Base-by-base conservation (phyloP, 1,140 invertebrate genomes). In the Trichomalopsis sarcophagae region DNA sequence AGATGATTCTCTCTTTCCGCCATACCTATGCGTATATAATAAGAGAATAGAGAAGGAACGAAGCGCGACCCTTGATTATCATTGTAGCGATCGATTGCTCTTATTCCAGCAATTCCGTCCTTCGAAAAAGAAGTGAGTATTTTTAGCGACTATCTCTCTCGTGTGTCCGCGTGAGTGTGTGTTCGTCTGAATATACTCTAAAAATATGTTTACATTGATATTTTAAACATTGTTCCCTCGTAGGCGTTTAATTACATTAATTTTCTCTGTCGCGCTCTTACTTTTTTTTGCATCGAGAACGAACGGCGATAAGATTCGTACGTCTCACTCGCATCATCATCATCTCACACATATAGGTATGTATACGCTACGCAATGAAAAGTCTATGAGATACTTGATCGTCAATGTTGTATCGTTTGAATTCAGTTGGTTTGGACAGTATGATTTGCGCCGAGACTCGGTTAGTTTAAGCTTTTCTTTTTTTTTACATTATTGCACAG, bases 171-270 rank as follows among this genome's bases (percentile, higher is more conserved):
- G 69, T 75, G 73, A 76, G 80, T 81, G 68, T 82, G 82, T 85
- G 50, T 77, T 88, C 89, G 87, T 90, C 90, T 89, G 89, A 91
- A 92, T 91, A 91, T 89, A 89, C 76, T 92, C 91, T 90, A 92
- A 92, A 92, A 92, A 92, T 92, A 92, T 92, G 90, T 91, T 91
- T 88, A 89, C 89, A 89, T 91, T 92, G 91, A 92, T 91, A 91
- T 89, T 88, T 90, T 88, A 91, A 88, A 91, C 88, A 90, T 92
- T 92, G 92, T 90, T 92, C 92, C 92, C 92, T 90, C 89, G 86
- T 91, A 92, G 89, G 89, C 89, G 89, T 89, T 88, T 87, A 85
- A 89, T 40, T 33, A 36, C 44, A 27, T 44, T 44, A 44, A 30
- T 11, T 68, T 66, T 40, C 1, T 84, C 90, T 55, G 14, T 76